Base-by-base conservation (phyloP, 2,888 invertebrate genomes). In the Pherbina coryleti region DNA sequence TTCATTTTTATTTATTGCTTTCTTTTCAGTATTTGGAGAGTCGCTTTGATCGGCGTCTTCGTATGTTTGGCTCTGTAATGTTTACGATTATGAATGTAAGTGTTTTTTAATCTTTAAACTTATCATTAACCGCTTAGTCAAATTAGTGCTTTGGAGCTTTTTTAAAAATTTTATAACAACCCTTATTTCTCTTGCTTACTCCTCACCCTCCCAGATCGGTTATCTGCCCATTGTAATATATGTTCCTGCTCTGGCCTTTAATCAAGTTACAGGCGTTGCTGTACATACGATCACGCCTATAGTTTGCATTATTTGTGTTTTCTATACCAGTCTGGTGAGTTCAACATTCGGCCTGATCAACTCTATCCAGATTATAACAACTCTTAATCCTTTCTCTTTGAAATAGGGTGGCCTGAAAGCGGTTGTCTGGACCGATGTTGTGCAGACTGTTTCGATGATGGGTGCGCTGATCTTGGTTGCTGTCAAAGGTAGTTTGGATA, bases 261-360 rank as follows among this genome's bases (percentile, higher is more conserved):
- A 95, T 90, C 95, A 95, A 93, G 97, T 97, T 28, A 97, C 96
- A 77, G 96, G 96, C 57, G 92, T 96, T 3, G 93, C 94, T 81
- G 92, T 96, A 11, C 96, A 96, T 88, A 91, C 95, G 34, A 94
- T 96, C 11, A 96, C 96, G 0, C 94, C 96, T 2, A 93, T 95
- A 55, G 95, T 96, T 11, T 96, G 96, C 85, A 86, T 95, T 55
- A 94, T 97, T 76, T 97, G 96, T 89, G 95, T 96, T 78, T 95
- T 97, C 88, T 97, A 97, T 85, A 97, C 96, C 0, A 94, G 95
- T 83, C 92, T 95, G 88, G 95, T 95, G 91, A 92, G 93, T 91
- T 80, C 5, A 53, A 57, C 0, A 57, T 37, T 9, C 5, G 3
- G 34, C 9, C 11, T 49, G 25, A 64, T 8, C 31, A 31, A 31